Evolutionary conservation across 2,113 vertebrate species (phyloP), one percentile per base, ranked within the genome.

Genomic region (Onychostruthus taczanowskii): DNA sequence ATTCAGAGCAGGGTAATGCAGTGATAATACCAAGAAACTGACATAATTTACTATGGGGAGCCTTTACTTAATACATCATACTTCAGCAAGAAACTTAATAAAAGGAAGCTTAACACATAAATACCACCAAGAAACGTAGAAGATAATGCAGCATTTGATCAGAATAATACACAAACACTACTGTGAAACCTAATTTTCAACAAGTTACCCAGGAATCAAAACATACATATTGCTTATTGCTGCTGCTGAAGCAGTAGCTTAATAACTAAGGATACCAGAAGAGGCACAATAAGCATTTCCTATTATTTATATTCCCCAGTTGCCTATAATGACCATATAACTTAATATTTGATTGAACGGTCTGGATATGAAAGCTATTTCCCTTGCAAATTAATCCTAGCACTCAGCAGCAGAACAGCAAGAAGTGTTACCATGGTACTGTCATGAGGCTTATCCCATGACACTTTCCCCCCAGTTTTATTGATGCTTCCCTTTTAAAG

Each of bases 51-150:
- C 95, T 89, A 50, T 52, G 56, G 95, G 94, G 89, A 95, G 37
- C 72, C 82, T 94, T 90, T 94, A 93, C 63, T 87, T 95, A 94
- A 89, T 94, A 78, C 35, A 87, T 84, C 90, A 91, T 84, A 93
- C 92, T 92, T 95, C 95, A 92, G 76, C 49, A 69, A 93, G 88
- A 89, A 96, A 97, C 86, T 93, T 96, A 96, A 96, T 96, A 95
- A 96, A 96, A 96, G 84, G 89, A 66, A 87, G 90, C 92, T 92
- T 93, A 93, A 94, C 88, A 68, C 37, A 68, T 82, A 92, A 94
- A 94, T 92, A 92, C 49, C 77, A 89, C 62, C 53, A 87, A 95
- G 86, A 56, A 95, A 41, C 0, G 0, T 8, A n/a, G 80, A 92
- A 76, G 77, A 81, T 78, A 95, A 90, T 84, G 84, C 77, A 92